Evolutionary conservation across 2,113 vertebrate species (phyloP).

Genomic region (Tichodroma muraria): DNA sequence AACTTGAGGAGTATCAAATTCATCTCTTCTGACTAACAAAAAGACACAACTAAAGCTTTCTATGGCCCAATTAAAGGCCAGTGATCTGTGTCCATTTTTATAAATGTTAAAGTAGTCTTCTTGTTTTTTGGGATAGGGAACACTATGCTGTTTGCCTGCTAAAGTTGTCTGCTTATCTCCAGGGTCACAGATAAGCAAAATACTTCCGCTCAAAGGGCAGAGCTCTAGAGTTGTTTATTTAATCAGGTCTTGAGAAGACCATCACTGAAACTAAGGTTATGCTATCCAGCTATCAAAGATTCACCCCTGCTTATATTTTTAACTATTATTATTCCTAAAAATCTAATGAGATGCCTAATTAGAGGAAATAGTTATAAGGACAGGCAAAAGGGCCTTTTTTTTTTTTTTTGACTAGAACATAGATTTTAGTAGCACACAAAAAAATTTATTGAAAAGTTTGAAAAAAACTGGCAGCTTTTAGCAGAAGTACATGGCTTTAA

Average conservation of each 20-base stretch:
- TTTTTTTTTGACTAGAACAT: neutral
- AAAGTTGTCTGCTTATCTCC: neutral
- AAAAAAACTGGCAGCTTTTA: neutral
- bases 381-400: neutral
- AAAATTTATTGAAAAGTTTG: neutral
- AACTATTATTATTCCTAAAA: neutral
- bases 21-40: neutral
- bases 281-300: neutral
- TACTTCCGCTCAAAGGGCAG: neutral
- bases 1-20: neutral
- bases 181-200: neutral
- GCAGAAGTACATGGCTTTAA: neutral
- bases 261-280: neutral
- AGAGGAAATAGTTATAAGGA: neutral
- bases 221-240: neutral
- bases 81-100: rapidly evolving
- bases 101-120: neutral
- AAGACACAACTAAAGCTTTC: neutral
- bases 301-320: neutral
- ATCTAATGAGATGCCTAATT: neutral
- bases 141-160: neutral
- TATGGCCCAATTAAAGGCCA: neutral
- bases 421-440: neutral
- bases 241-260: neutral
- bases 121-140: neutral